Base-by-base conservation (phyloP, 1,140 invertebrate genomes). In the Trichogramma pretiosum region DNA sequence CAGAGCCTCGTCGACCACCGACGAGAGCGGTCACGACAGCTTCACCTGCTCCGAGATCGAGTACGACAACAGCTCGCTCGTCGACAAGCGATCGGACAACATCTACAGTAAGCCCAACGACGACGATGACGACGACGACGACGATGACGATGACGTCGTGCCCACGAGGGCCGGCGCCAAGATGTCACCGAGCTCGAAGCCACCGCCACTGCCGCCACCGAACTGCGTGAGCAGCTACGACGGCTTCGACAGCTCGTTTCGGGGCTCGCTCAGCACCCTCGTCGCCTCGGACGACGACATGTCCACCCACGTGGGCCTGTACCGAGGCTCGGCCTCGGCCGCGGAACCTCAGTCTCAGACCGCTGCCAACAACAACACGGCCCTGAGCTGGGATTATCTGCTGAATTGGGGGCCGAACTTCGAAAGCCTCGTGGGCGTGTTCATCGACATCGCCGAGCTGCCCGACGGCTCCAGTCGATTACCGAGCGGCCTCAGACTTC, bases 1-100 rank as follows among this genome's bases (percentile, higher is more conserved):
- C 54, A 62, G 76, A 33, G 84, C 83, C 61, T 87, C 85, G 1
- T 91, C 89, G 3, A 91, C 89, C 2, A 92, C 91, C 5, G 91
- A 95, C 60, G 92, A 95, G 64, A 93, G 89, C 63, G 90, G 89
- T 3, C 94, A 96, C 70, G 93, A 98, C 62, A 95, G 92, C 51
- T 98, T 97, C 72, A 97, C 93, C 0, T 97, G 93, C 69, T 97
- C 93, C 1, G 93, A 98, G 74, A 96, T 96, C 62, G 93, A 98
- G 66, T 95, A 94, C 64, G 93, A 97, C 58, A 88, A 91, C 59
- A 85, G 86, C 51, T 89, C 85, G 53, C 71, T 89, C 17, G 83
- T 78, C 14, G 84, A 92, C 61, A 89, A 90, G 55, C 65, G 76
- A 41, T 72, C 75, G 42, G 77, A 77, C 50, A 77, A 77, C 48